phyloP scores from a whole-genome alignment of 2,888 invertebrate genomes.

The Xylocampa areola region DNA sequence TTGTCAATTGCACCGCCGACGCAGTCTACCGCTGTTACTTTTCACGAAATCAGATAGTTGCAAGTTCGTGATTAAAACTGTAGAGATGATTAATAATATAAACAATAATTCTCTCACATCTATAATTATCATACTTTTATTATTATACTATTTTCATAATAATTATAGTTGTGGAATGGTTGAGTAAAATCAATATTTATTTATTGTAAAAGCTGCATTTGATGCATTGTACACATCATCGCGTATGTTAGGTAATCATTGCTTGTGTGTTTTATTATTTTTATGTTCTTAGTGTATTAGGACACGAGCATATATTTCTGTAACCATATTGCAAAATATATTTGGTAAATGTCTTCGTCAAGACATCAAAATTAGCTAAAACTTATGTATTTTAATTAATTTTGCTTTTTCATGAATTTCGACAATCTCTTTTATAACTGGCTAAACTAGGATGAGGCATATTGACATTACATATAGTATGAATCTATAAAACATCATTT shows the following conservation, averaged over 20 bases:
- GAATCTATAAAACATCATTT: too few relatives aligned
- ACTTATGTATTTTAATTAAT: conserved; percentile 18
- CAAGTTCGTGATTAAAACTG: conserved; percentile 14
- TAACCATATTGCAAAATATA: conserved; percentile 54
- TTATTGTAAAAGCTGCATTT: conserved; percentile 31
- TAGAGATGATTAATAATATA: conserved; percentile 33
- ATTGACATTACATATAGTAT: too few relatives aligned
- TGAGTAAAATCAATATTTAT: conserved; percentile 28
- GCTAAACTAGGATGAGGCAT: too few relatives aligned
- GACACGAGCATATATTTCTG: conserved; percentile 47
- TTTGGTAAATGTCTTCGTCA: conserved; percentile 43
- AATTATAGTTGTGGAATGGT: too few relatives aligned
- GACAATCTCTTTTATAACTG: not conserved
- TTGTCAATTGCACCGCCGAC: conserved; percentile 5
- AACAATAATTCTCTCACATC: conserved; percentile 23
- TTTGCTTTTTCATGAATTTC: conserved; percentile 1
- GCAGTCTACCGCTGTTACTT: too few relatives aligned
- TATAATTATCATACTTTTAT: too few relatives aligned
- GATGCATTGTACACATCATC: conserved; percentile 36
- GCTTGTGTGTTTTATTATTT: conserved; percentile 46
- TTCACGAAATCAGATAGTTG: conserved; percentile 2
- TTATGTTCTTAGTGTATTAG: conserved; percentile 43
- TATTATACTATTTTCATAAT: too few relatives aligned
- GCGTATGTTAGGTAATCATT: conserved; percentile 46
- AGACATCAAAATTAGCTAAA: conserved; percentile 28